Conservation (phyloP, 2,113 vertebrate species). For the Australoheros scitulus region DNA sequence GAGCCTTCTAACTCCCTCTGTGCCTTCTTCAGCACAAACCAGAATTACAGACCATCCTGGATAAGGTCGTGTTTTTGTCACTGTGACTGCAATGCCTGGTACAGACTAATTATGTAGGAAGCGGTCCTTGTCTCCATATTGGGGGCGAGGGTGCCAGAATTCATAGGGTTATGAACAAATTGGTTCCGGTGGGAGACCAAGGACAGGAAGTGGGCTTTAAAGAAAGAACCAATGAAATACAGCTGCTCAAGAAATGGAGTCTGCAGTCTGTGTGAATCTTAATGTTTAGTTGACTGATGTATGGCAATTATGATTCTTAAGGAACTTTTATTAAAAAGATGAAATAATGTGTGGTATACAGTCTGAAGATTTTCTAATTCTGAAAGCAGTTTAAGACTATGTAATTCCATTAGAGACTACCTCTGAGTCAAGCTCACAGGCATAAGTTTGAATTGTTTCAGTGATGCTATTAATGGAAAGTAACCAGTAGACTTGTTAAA, state of each 20-base stretch:
- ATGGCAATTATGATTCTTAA: constrained; percentile 6
- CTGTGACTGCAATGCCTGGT: constrained; percentile 63
- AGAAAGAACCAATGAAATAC: constrained; percentile 74
- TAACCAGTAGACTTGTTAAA: background rate
- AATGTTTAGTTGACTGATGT: constrained; percentile 49
- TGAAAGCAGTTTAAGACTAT: background rate
- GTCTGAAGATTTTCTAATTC: background rate
- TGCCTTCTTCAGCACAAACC: constrained; percentile 27
- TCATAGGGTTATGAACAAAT: constrained; percentile 76
- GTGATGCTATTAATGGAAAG: background rate
- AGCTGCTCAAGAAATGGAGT: constrained; percentile 46
- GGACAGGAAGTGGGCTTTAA: constrained; percentile 74
- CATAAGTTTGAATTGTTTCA: background rate
- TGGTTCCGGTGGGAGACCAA: constrained; percentile 73
- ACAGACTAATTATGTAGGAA: constrained; percentile 74
- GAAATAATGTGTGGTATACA: constrained; percentile 20
- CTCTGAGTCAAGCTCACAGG: background rate
- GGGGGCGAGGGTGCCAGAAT: constrained; percentile 60
- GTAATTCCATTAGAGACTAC: background rate
- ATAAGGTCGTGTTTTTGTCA: constrained; percentile 74
- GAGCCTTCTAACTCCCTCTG: constrained; percentile 29
- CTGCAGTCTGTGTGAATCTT: constrained; percentile 22
- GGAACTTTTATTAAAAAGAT: constrained; percentile 26
- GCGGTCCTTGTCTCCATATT: constrained; percentile 55
- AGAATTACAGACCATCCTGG: constrained; percentile 58